Base-by-base conservation (phyloP, 2,888 invertebrate species). In the Limenitis camilla region DNA sequence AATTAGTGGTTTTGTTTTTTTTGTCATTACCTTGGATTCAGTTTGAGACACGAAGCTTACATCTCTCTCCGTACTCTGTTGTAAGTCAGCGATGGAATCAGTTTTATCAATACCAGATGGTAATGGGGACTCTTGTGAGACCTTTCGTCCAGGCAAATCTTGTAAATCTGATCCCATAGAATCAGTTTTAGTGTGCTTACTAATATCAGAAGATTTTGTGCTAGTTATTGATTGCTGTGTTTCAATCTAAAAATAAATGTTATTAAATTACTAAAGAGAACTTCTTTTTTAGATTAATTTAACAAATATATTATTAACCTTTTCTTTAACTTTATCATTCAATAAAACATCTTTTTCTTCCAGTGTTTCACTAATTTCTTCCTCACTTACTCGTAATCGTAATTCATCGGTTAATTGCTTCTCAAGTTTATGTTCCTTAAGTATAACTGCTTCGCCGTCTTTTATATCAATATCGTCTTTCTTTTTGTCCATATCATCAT, bases 41-140 rank as follows among this genome's bases (percentile, higher is more conserved):
- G 88, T 86, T 67, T 88, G 87, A 5, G 88, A 88, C 33, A 87
- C 67, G 64, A 82, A 86, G 65, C 88, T 88, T 55, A 81, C 77
- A 52, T 88, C 88, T 67, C 75, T 82, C 61, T 87, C 88, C 39
- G 86, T 87, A 58, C 84, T 86, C 59, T 85, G 87, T 55, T 81
- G 87, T 61, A 88, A 69, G 53, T 88, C 88, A 55, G 78, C 82
- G 10, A 85, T 68, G 5, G 88, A 88, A 65, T 88, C 88, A 5
- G 79, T 72, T 63, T 83, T 86, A 49, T 86, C 88, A 56, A 74
- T 72, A n/a, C 66, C 74, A 30, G 85, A 84, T 9, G 72, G 76
- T 36, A 76, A 61, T 6, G 84, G 74, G 19, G 86, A 86, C 49
- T 84, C 87, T 61, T 80, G 81, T 2, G 84, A 85, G 56, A 79